Evolutionary conservation across 2,888 invertebrate species (phyloP).

Genomic region (Nebria brevicollis): DNA sequence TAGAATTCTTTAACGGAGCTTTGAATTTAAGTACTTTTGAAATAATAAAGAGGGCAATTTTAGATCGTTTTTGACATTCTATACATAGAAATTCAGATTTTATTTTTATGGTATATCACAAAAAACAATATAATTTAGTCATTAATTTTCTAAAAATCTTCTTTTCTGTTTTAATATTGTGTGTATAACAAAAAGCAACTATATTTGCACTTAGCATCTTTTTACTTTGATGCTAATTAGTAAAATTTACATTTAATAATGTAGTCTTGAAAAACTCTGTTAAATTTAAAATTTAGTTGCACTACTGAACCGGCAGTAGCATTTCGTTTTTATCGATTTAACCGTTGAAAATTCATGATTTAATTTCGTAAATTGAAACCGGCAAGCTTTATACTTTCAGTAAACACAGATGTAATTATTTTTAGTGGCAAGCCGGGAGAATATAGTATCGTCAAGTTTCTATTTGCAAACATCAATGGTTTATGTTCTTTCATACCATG

Average conservation of each 20-base stretch:
- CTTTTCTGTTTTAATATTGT: no score
- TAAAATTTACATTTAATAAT: background rate
- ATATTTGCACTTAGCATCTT: no score
- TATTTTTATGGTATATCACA: no score
- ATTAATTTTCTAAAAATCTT: no score
- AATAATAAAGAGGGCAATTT: no score
- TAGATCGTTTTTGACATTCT: no score
- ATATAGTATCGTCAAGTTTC: background rate
- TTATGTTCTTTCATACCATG: background rate
- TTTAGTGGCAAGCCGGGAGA: background rate
- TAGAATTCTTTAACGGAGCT: no score
- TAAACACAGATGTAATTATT: conserved; percentile 1
- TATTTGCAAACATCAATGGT: background rate
- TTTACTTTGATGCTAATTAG: no score
- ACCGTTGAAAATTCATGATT: background rate
- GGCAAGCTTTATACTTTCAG: background rate
- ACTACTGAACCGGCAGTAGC: background rate
- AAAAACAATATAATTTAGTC: no score
- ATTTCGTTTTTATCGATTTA: background rate
- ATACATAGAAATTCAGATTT: no score
- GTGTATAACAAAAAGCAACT: no score
- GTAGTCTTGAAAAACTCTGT: background rate
- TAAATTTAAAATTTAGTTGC: background rate
- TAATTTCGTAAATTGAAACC: background rate
- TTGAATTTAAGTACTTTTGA: no score